Base-by-base conservation (phyloP, 2,888 invertebrate species). In the Acrocera orbiculus region DNA sequence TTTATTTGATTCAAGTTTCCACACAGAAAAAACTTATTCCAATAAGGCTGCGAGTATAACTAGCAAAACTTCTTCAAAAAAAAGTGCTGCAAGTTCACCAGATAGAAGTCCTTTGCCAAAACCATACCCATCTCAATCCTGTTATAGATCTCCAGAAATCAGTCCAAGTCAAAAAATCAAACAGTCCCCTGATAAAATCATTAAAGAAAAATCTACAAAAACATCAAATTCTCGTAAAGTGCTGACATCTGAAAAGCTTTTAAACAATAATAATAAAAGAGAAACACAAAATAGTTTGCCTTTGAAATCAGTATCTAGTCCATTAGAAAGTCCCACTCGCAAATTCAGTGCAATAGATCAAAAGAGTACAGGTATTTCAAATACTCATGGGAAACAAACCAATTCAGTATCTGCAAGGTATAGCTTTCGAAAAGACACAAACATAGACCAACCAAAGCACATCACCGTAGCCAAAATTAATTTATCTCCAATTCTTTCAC, bases 381-480 rank as follows among this genome's bases (percentile, higher is more conserved):
- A 3, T 9, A 8, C 22, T 22, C 22, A 22, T 9, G 22, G 22
- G 22, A 22, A 8, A 10, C 8, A 10, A 22, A 22, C 8, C 22
- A 22, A 8, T 9, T 22, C 22, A 22, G 9, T 9, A 22, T 9
- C n/a, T n/a, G n/a, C n/a, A n/a, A n/a, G n/a, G n/a, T n/a, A n/a
- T n/a, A n/a, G n/a, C n/a, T n/a, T n/a, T n/a, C n/a, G n/a, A n/a
- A n/a, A n/a, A n/a, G n/a, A n/a, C n/a, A n/a, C n/a, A n/a, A n/a
- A n/a, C n/a, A n/a, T n/a, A n/a, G 35, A 41, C 9, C 38, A 38
- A 14, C 37, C 38, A 6, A 45, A 35, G 11, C 44, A 45, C 16
- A 35, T 44, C 15, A 43, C 46, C 9, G 42, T 43, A 2, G 46
- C 46, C 7, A 45, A 42, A 27, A 44, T 45, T 27, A 37, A 45